These are phyloP conservation scores for Pedetes capensis DNA, from an alignment of 2,113 vertebrate species.

Conservation along the genomic window DNA sequence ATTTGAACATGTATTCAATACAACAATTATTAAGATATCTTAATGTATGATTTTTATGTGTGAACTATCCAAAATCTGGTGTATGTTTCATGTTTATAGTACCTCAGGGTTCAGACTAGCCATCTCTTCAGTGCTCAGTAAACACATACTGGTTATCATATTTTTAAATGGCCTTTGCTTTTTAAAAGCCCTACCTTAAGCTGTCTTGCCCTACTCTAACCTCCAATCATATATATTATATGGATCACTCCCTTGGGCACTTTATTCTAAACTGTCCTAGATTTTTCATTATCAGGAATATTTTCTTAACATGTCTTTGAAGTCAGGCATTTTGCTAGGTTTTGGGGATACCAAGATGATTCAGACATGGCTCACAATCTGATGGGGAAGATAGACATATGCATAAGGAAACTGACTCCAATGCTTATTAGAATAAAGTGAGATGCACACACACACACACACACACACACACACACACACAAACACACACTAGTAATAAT, in stretches of 20 bases:
- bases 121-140: neutral
- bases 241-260: neutral
- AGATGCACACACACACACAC: neutral
- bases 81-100: neutral
- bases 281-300: neutral
- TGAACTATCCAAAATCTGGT: neutral
- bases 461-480: neutral
- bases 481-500: neutral
- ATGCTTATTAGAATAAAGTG: neutral
- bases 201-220: neutral
- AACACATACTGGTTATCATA: accelerated
- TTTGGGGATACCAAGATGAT: neutral
- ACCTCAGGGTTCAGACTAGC: neutral
- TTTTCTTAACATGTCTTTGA: neutral
- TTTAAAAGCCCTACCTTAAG: neutral
- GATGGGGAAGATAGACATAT: neutral
- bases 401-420: neutral
- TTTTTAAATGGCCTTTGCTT: neutral
- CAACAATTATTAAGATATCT: neutral
- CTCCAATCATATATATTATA: neutral
- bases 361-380: neutral
- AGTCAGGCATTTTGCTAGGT: neutral
- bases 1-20: neutral
- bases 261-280: neutral
- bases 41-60: neutral